These are phyloP conservation scores for Pasiphila rectangulata DNA, from an alignment of 2,888 invertebrate genomes.

Conservation along the genomic window DNA sequence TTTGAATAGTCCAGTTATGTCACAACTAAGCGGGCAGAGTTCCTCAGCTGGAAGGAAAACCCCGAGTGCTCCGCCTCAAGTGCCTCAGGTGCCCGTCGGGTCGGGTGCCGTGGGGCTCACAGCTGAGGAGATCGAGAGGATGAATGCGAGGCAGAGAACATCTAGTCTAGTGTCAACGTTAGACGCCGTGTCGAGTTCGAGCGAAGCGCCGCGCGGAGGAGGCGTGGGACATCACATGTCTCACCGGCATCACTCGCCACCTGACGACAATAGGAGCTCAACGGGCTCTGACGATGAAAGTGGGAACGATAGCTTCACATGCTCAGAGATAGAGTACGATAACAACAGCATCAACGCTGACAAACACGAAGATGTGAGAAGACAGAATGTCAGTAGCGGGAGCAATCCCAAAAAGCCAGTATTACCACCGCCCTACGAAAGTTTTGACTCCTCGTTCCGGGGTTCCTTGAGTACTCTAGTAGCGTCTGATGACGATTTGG, in stretches of 20 bases:
- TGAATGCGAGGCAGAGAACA: slow-evolving; percentile 92
- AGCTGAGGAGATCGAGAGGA: slow-evolving; percentile 94
- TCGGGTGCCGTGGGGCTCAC: slow-evolving; percentile 90
- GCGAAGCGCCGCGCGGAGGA: slow-evolving; percentile 87
- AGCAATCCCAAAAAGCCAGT: slow-evolving; percentile 83
- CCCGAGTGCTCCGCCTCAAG: slow-evolving; percentile 84
- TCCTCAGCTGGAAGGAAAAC: slow-evolving; percentile 89
- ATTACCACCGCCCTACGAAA: slow-evolving; percentile 91
- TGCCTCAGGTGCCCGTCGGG: slow-evolving; percentile 84
- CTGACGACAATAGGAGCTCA: slow-evolving; percentile 87
- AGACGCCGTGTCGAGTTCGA: slow-evolving; percentile 96
- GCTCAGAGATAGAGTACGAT: slow-evolving; percentile 98
- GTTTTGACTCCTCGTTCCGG: slow-evolving; percentile 95
- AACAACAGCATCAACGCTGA: slow-evolving; percentile 92
- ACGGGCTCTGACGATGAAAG: slow-evolving; percentile 94
- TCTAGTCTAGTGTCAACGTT: slow-evolving; percentile 95
- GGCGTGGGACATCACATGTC: slow-evolving; percentile 85
- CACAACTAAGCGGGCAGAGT: slow-evolving; percentile 92
- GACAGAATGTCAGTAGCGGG: slow-evolving; percentile 77
- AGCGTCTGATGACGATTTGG: slow-evolving; percentile 95
- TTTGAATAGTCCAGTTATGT: slow-evolving; percentile 95
- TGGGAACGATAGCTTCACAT: slow-evolving; percentile 97
- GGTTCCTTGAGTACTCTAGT: slow-evolving; percentile 96
- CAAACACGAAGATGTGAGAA: slow-evolving; percentile 84
- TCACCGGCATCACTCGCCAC: slow-evolving; percentile 87